Conservation (phyloP, 2,888 invertebrate genomes). For the Phorcus lineatus region DNA sequence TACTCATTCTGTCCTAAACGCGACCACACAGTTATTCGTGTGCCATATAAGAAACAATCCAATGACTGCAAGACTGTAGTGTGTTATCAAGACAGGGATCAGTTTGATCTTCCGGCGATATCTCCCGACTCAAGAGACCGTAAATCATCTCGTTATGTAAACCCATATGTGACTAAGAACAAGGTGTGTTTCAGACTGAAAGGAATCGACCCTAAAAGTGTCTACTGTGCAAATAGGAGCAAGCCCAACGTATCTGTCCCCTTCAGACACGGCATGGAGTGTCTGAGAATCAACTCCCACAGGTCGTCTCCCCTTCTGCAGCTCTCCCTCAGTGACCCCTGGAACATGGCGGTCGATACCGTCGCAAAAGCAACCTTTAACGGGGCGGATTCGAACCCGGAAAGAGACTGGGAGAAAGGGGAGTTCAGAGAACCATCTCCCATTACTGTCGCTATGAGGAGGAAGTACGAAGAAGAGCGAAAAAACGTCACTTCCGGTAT, state of each 20-base stretch:
- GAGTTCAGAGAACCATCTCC: not conserved
- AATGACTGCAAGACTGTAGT: not conserved
- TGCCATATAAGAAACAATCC: not conserved
- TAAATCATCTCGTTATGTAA: not conserved
- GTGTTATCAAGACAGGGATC: not conserved
- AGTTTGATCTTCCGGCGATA: not conserved
- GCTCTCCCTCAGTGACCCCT: not conserved
- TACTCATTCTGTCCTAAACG: not conserved
- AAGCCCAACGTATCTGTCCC: not conserved
- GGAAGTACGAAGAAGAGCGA: not conserved
- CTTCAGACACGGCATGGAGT: not conserved
- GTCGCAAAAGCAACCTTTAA: not conserved
- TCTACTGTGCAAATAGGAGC: not conserved
- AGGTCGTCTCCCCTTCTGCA: not conserved
- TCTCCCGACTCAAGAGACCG: not conserved
- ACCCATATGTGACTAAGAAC: slow-evolving; percentile 4
- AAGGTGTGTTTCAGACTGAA: slow-evolving; percentile 9
- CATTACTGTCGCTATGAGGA: not conserved
- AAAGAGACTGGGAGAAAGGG: no score
- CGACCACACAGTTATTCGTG: not conserved
- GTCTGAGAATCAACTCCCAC: not conserved
- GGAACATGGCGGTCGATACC: not conserved
- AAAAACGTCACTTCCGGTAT: not conserved
- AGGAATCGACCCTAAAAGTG: not conserved
- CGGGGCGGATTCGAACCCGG: not conserved